These are phyloP conservation scores for Cyclargus thomasi DNA, from an alignment of 1,140 invertebrate species.

Conservation along the genomic window DNA sequence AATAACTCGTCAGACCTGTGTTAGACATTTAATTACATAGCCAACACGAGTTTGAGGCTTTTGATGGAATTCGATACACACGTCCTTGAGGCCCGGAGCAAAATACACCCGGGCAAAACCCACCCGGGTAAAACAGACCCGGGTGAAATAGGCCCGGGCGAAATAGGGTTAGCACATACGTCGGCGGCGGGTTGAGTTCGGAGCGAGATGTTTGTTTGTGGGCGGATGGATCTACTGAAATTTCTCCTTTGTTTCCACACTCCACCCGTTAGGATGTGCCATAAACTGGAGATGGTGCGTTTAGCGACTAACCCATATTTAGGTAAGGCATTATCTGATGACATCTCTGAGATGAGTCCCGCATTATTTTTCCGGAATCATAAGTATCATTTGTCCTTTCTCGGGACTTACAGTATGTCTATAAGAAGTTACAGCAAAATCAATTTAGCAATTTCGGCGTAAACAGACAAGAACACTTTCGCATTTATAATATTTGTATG, in stretches of 20 bases:
- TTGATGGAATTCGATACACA: slow-evolving; percentile 16
- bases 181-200: neutral
- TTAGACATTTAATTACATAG: slow-evolving; percentile 8
- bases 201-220: slow-evolving; percentile 60
- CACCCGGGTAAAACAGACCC: no score
- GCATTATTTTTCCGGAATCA: no score
- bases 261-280: slow-evolving; percentile 35
- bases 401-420: no score
- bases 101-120: neutral
- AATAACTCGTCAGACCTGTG: neutral
- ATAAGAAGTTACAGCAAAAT: no score
- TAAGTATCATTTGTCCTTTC: no score
- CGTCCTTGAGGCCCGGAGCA: neutral
- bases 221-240: slow-evolving; percentile 64
- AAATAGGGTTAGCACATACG: slow-evolving; percentile 22
- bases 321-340: no score
- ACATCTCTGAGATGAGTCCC: no score
- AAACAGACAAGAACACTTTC: no score
- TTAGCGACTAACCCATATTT: neutral
- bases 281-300: slow-evolving; percentile 21
- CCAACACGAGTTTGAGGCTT: slow-evolving; percentile 1
- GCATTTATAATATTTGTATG: no score
- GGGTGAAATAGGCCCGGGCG: slow-evolving; percentile 6
- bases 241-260: slow-evolving; percentile 67
- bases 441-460: no score